Conservation (phyloP, 2,888 invertebrate genomes). For the Diplazon laetatorius region DNA sequence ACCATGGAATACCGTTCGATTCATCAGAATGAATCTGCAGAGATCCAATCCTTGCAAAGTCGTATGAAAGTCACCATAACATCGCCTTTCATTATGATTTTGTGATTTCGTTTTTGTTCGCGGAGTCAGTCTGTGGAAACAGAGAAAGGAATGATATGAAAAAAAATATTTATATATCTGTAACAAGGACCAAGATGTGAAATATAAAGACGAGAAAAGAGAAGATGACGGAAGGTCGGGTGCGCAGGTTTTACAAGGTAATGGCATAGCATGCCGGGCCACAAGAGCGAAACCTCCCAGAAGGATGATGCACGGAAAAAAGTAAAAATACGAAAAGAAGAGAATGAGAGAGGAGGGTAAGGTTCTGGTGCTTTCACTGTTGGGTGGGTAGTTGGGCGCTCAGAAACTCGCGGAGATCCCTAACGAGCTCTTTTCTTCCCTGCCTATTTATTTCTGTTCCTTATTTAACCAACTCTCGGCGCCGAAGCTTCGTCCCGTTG, state of each 20-base stretch:
- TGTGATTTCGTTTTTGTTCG: too few relatives aligned
- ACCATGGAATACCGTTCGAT: too few relatives aligned
- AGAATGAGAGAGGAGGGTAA: slow-evolving; percentile 51
- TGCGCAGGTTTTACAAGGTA: slow-evolving; percentile 39
- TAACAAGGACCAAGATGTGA: slow-evolving; percentile 34
- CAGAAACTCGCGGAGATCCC: slow-evolving; percentile 76
- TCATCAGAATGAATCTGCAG: too few relatives aligned
- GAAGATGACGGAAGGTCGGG: slow-evolving; percentile 17
- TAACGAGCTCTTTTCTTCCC: slow-evolving; percentile 79
- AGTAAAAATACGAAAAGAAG: slow-evolving; percentile 37
- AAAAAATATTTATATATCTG: slow-evolving; percentile 31
- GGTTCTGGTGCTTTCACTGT: slow-evolving; percentile 58
- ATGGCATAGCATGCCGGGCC: slow-evolving; percentile 37
- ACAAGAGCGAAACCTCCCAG: slow-evolving; percentile 22
- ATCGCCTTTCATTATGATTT: too few relatives aligned
- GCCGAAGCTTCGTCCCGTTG: slow-evolving; percentile 42
- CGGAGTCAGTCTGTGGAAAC: too few relatives aligned
- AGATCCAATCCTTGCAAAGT: too few relatives aligned
- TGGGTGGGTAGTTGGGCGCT: slow-evolving; percentile 75
- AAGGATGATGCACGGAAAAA: slow-evolving; percentile 36
- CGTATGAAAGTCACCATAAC: too few relatives aligned
- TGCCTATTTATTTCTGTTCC: slow-evolving; percentile 81
- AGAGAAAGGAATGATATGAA: slow-evolving; percentile 39
- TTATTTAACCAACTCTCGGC: slow-evolving; percentile 79
- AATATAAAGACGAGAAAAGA: slow-evolving; percentile 9